These are phyloP conservation scores for Panagrolaimus sp. DNA, from an alignment of 1,140 invertebrate species.

Conservation along the genomic window DNA sequence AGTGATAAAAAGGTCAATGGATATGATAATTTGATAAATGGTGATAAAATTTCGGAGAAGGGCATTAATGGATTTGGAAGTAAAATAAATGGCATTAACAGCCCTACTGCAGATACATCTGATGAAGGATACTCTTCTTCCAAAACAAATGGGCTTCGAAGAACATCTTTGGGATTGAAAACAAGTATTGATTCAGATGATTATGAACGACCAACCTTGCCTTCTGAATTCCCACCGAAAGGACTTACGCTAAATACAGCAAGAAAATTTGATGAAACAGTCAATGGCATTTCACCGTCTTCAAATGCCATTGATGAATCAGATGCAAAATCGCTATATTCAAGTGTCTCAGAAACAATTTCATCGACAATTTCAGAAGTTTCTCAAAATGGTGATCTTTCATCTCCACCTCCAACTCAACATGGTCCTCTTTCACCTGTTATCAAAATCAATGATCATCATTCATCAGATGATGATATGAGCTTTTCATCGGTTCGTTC, in stretches of 20 bases:
- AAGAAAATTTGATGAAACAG: conserved; percentile 4
- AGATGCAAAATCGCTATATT: too few relatives aligned
- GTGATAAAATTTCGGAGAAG: not conserved
- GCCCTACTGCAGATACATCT: not conserved
- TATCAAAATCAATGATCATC: conserved; percentile 6
- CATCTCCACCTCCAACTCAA: too few relatives aligned
- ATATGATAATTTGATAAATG: not conserved
- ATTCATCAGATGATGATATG: not conserved
- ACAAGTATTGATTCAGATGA: too few relatives aligned
- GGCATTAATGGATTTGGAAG: not conserved
- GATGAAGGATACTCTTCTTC: not conserved
- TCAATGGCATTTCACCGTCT: not conserved
- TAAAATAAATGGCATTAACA: conserved; percentile 12
- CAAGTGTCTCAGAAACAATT: not conserved
- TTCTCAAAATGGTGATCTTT: too few relatives aligned
- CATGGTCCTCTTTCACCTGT: not conserved
- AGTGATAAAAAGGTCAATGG: not conserved
- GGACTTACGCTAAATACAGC: not conserved
- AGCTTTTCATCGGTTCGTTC: not conserved
- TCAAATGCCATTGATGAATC: too few relatives aligned
- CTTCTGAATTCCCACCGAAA: not conserved
- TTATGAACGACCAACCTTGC: not conserved
- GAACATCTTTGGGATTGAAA: not conserved
- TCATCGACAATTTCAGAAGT: not conserved
- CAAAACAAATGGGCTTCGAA: not conserved